Base-by-base conservation (phyloP, 2,113 vertebrate species). In the Poeciliopsis retropinna region DNA sequence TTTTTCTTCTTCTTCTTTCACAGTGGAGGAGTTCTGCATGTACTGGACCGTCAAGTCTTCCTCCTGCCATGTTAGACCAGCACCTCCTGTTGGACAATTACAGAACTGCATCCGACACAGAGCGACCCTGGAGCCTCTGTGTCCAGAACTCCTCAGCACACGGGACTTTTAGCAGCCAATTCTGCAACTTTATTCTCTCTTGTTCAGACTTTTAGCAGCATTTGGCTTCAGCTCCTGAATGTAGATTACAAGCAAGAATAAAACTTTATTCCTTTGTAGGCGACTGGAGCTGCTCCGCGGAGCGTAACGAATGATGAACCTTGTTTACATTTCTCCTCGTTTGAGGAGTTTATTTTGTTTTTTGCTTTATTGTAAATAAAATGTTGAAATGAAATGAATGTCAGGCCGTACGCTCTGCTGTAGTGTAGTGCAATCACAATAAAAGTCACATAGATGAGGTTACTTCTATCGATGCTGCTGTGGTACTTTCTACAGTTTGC, bases 261-360 rank as follows among this genome's bases (percentile, higher is more conserved):
- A 37, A 63, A 71, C 31, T 83, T 47, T 47, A 82, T 84, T 82
- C 66, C 31, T 39, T 27, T 60, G 37, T 61, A 71, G 60, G 64
- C n/a, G 19, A 73, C 72, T 65, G 77, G 60, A 68, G 31, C 15
- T 11, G 47, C 66, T 84, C 72, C 62, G 25, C 47, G 5, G 11
- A 82, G 80, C 85, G 70, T 69, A 77, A 27, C 70, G 78, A 86
- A 87, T 84, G 74, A 86, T 79, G 76, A 84, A 75, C 76, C 75
- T 81, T 87, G 91, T 92, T 90, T 90, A 91, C 88, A 90, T 75
- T 85, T 83, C 83, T 84, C 81, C 87, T 85, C 61, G 19, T 75
- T 73, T 8, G 34, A 75, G 87, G 87, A 72, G 80, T 79, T 73
- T 60, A 73, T 76, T 78, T 81, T 79, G 15, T 3, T 76, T 78